A percentile compares a stretch with the other conserved stretches of the same genome.
Evolutionary conservation across 2,113 vertebrate species (phyloP).

Genomic region (Cephalopterus ornatus): DNA sequence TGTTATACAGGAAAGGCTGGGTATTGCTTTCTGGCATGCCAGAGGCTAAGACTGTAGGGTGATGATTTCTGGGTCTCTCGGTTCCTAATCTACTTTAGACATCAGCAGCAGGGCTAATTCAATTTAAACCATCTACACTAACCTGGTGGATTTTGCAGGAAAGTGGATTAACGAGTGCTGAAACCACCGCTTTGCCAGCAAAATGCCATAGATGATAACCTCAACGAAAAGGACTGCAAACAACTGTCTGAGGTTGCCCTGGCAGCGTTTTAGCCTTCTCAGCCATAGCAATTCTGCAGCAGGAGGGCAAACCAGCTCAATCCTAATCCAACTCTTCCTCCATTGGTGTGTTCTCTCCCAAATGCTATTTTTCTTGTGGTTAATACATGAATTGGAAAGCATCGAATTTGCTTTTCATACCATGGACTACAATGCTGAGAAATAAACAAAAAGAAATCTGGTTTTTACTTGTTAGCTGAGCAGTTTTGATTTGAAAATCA

Average conservation of each 20-base stretch:
- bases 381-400: not conserved
- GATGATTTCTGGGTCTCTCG: not conserved
- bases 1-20: not conserved
- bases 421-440: not conserved
- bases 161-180: slow-evolving; percentile 29
- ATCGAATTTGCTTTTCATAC: not conserved
- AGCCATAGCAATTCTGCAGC: rapidly evolving
- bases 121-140: slow-evolving; percentile 9
- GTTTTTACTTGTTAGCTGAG: slow-evolving; percentile 21
- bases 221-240: not conserved
- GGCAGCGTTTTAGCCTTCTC: not conserved
- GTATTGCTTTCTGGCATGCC: not conserved
- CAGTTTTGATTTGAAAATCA: slow-evolving; percentile 56
- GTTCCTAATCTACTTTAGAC: slow-evolving; percentile 11
- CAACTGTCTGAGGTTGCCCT: not conserved
- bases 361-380: not conserved
- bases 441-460: slow-evolving; percentile 50
- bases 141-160: slow-evolving; percentile 14
- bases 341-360: not conserved
- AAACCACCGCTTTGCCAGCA: not conserved
- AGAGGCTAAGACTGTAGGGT: not conserved
- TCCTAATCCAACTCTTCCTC: not conserved
- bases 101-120: not conserved
- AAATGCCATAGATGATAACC: not conserved
- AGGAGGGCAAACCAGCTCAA: not conserved